These are phyloP conservation scores for Zele albiditarsus DNA, from an alignment of 2,888 invertebrate genomes.

Conservation along the genomic window DNA sequence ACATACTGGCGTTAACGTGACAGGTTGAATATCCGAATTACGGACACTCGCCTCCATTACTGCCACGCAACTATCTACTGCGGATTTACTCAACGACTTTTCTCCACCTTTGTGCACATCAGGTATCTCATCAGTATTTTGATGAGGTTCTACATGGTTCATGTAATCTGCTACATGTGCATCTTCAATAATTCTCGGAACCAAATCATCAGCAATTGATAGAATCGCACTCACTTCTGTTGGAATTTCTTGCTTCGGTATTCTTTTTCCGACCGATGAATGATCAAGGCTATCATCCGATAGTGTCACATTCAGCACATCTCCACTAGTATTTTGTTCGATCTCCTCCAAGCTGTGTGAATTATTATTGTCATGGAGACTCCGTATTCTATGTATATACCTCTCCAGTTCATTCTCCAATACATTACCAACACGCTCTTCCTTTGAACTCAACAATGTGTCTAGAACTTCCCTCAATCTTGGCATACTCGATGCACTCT, in stretches of 20 bases:
- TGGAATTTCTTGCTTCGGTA: slow-evolving; percentile 43
- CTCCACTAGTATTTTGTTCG: slow-evolving; percentile 66
- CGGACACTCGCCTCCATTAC: slow-evolving; percentile 44
- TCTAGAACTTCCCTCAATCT: slow-evolving; percentile 1
- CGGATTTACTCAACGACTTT: slow-evolving; percentile 1
- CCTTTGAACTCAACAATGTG: background rate
- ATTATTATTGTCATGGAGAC: slow-evolving; percentile 57
- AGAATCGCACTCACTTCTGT: slow-evolving; percentile 51
- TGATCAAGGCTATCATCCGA: slow-evolving; percentile 59
- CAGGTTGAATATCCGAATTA: slow-evolving; percentile 39
- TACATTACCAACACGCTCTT: slow-evolving; percentile 36
- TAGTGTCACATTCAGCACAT: slow-evolving; percentile 62
- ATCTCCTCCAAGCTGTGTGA: slow-evolving; percentile 57
- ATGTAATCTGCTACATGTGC: background rate
- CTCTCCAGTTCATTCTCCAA: slow-evolving; percentile 62
- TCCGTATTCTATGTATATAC: slow-evolving; percentile 63
- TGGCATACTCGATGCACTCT: background rate
- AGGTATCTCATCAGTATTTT: background rate
- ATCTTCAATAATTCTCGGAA: slow-evolving; percentile 32
- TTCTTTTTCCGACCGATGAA: slow-evolving; percentile 47
- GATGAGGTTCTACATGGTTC: background rate
- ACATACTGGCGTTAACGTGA: slow-evolving; percentile 32
- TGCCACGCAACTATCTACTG: slow-evolving; percentile 18
- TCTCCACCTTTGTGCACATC: background rate
- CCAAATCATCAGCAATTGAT: slow-evolving; percentile 56